Base-by-base conservation (phyloP, 2,113 vertebrate species). In the Smithornis capensis region DNA sequence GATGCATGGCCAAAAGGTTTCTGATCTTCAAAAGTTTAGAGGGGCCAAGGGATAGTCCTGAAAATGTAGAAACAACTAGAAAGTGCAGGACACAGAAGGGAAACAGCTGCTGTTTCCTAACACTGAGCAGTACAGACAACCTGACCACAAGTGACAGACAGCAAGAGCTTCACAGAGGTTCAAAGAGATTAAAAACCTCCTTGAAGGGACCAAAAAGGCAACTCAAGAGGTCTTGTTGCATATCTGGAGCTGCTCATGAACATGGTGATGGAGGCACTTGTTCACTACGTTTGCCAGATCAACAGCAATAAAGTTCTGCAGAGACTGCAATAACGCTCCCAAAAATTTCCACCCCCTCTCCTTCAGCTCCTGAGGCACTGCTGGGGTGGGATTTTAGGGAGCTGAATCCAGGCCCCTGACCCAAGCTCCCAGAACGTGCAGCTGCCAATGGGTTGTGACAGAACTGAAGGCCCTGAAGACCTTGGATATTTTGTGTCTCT, bases 251-350 rank as follows among this genome's bases (percentile, higher is more conserved):
- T 67, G 64, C 12, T 28, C 17, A 13, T 0, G 0, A 44, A 52
- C 10, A n/a, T 6, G 4, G 35, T 5, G 47, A 38, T 6, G 24
- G 35, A 45, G 47, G 40, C 6, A 5, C 19, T 2, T 42, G 6
- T 10, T 53, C 15, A 31, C 33, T 49, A 59, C 7, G 40, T 65
- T 14, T 83, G 7, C 10, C 47, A 73, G 28, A 33, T 16, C 12
- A 17, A n/a, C 29, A 50, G 1, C 44, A 45, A 7, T 1, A 1
- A n/a, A 57, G 17, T 16, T 74, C 76, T 81, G 42, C 76, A 74
- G n/a, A 25, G 60, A 33, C 8, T 2, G 12, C 37, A 7, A 2
- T 0, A 62, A n/a, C 1, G 19, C 10, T 3, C 55, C 1, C 1
- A 19, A 0, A 35, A 21, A 33, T 40, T 57, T 24, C 45, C 16